phyloP scores from a whole-genome alignment of 2,888 invertebrate genomes.

The Norana najaformis region DNA sequence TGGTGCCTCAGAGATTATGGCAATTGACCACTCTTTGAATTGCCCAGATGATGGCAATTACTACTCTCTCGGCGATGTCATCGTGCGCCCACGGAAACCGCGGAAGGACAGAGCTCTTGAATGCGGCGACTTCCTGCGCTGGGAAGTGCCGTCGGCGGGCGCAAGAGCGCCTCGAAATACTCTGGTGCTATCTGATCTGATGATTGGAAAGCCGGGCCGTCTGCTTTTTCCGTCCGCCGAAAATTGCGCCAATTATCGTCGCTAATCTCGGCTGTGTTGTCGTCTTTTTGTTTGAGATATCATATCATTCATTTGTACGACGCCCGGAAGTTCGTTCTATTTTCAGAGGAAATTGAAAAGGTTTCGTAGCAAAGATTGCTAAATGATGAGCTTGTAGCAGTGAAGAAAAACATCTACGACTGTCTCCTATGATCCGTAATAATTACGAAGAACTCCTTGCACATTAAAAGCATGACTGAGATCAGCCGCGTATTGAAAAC shows the following conservation, averaged over 20 bases:
- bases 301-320: background rate
- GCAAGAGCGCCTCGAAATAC: no score
- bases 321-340: background rate
- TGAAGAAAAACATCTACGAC: no score
- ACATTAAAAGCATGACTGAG: no score
- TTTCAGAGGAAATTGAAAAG: background rate
- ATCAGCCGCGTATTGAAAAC: no score
- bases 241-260: background rate
- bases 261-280: background rate
- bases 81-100: background rate
- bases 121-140: background rate
- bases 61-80: background rate
- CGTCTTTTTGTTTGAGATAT: background rate
- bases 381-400: background rate
- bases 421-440: no score
- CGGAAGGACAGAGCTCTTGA: background rate
- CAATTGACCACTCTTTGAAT: no score
- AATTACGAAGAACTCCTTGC: no score
- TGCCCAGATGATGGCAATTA: background rate
- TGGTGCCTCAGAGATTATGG: no score
- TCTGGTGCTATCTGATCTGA: no score
- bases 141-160: no score
- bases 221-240: background rate
- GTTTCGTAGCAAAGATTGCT: background rate
- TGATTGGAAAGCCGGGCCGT: no score